These are phyloP conservation scores for Drosophila pseudotakahashii DNA, from an alignment of 2,888 invertebrate species.

Conservation along the genomic window DNA sequence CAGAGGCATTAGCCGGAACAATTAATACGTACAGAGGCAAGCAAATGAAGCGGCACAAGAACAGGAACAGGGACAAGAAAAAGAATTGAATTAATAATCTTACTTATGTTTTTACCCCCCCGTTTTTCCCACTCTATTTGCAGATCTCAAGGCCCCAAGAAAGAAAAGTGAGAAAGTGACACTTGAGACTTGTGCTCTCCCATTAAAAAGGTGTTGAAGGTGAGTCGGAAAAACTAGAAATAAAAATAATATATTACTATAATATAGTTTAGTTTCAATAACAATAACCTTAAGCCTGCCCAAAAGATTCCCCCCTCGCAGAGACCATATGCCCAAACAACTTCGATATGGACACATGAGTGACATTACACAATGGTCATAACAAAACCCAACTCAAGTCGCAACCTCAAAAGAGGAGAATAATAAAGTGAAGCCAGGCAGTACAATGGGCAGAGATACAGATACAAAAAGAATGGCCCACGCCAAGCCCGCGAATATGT, in stretches of 20 bases:
- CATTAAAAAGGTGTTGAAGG: constrained; percentile 13
- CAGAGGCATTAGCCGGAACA: constrained; percentile 43
- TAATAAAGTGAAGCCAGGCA: constrained; percentile 24
- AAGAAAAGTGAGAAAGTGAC: neutral
- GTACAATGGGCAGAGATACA: constrained; percentile 16
- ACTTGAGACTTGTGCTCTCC: neutral
- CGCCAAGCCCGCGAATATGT: constrained; percentile 54
- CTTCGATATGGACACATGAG: constrained; percentile 5
- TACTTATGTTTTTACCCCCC: constrained; percentile 34
- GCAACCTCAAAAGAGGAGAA: constrained; percentile 26
- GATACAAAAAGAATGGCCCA: constrained; percentile 56
- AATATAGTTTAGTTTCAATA: no score
- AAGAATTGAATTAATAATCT: constrained; percentile 69
- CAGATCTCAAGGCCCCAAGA: constrained; percentile 25
- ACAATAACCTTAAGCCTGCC: neutral
- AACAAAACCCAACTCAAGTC: neutral
- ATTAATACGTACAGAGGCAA: constrained; percentile 56
- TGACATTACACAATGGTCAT: constrained; percentile 35
- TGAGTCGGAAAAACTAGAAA: neutral
- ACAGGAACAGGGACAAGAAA: constrained; percentile 4
- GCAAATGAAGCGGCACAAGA: constrained; percentile 11
- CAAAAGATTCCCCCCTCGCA: neutral
- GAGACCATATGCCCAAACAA: neutral
- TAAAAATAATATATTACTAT: no score
- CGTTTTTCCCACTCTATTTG: constrained; percentile 1